Conservation (phyloP, 2,888 invertebrate genomes). For the Himalopsyche japonica region DNA sequence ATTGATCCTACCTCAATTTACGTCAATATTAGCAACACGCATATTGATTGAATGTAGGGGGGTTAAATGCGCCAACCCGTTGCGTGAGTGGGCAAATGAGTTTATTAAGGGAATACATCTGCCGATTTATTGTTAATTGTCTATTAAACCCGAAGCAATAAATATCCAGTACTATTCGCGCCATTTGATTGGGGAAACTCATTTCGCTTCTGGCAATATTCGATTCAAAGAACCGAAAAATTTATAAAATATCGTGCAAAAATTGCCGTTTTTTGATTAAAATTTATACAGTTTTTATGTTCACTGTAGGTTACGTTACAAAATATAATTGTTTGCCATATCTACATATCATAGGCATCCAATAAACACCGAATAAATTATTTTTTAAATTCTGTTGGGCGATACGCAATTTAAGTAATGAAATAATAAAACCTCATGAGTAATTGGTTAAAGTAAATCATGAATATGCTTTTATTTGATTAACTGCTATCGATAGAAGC, state of each 20-base stretch:
- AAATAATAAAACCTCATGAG: too few relatives aligned
- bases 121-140: constrained; percentile 7
- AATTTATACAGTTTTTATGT: background rate
- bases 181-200: background rate
- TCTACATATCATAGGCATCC: too few relatives aligned
- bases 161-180: background rate
- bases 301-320: too few relatives aligned
- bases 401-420: too few relatives aligned
- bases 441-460: too few relatives aligned
- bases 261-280: background rate
- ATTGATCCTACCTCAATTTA: background rate
- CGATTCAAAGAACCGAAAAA: background rate
- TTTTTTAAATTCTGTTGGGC: too few relatives aligned
- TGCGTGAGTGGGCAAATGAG: background rate
- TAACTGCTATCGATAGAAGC: too few relatives aligned
- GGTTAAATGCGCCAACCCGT: background rate
- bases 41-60: background rate
- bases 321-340: too few relatives aligned
- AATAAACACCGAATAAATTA: too few relatives aligned
- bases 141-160: constrained; percentile 5
- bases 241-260: background rate
- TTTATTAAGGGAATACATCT: background rate
- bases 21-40: background rate
- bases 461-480: too few relatives aligned
- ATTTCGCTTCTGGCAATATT: background rate